A percentile compares a stretch with the other conserved stretches of the same genome.
Evolutionary conservation across 2,797 vertebrate species (phyloP).

Genomic region (Onychomys torridus): DNA sequence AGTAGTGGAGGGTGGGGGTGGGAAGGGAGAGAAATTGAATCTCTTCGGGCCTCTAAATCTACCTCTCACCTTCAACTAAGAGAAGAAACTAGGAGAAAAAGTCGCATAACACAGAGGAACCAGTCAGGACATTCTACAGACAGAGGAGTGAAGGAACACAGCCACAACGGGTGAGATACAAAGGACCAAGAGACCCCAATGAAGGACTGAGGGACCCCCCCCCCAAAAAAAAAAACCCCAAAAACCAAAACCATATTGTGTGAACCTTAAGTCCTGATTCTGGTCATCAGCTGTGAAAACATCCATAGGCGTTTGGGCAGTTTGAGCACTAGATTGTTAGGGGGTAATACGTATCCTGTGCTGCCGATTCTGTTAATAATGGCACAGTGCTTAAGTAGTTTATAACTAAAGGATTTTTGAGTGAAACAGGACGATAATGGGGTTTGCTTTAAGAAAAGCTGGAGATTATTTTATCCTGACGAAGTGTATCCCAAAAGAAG

Average conservation of each 20-base stretch:
- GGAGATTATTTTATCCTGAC: neutral
- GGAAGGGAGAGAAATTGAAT: neutral
- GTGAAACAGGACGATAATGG: neutral
- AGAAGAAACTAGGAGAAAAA: neutral
- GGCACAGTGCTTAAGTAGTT: neutral
- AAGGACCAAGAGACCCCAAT: neutral
- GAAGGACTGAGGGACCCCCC: too few species aligned
- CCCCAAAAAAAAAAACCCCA: too few species aligned
- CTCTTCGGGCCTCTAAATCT: neutral
- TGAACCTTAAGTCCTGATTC: neutral
- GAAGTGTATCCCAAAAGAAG: neutral
- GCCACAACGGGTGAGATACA: neutral
- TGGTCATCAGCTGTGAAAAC: neutral
- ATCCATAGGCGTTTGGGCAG: neutral
- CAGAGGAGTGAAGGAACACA: neutral
- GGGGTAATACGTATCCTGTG: neutral
- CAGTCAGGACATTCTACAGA: neutral
- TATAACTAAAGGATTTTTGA: neutral
- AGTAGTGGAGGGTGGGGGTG: neutral
- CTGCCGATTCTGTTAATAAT: conserved; percentile 44
- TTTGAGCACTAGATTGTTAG: neutral
- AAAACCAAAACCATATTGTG: too few species aligned
- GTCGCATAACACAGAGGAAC: neutral
- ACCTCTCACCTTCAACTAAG: neutral
- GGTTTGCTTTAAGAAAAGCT: conserved; percentile 29